phyloP scores from a whole-genome alignment of 1,140 invertebrate species.

The Armadillidium nasatum region DNA sequence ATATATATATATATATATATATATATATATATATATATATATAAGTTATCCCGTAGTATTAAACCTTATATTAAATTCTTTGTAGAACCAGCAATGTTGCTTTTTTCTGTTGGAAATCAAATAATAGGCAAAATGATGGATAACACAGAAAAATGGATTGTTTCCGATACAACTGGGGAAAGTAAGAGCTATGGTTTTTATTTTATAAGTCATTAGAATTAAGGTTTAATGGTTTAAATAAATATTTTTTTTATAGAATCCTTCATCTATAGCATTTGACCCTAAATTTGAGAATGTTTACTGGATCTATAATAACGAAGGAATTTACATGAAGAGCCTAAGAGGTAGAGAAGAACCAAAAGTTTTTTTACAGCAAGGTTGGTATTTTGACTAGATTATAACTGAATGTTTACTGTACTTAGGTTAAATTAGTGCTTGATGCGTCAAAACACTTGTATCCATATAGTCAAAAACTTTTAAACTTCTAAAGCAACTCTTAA shows the following conservation, averaged over 20 bases:
- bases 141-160: neutral
- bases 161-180: neutral
- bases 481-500: too few relatives aligned
- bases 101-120: neutral
- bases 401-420: too few relatives aligned
- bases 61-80: neutral
- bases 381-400: too few relatives aligned
- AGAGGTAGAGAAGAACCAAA: neutral
- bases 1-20: too few relatives aligned
- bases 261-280: neutral
- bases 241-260: neutral
- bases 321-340: neutral
- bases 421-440: too few relatives aligned
- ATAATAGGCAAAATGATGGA: neutral
- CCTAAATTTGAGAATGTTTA: neutral
- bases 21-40: too few relatives aligned
- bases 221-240: neutral
- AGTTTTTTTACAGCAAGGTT: neutral
- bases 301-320: neutral
- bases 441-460: too few relatives aligned
- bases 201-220: neutral
- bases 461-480: too few relatives aligned
- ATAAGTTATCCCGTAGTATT: too few relatives aligned
- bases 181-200: neutral
- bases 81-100: neutral